A percentile compares a stretch with the other conserved stretches of the same genome.
These are phyloP conservation scores for Leptinotarsa lineolata DNA, from an alignment of 1,140 invertebrate species.

Conservation along the genomic window DNA sequence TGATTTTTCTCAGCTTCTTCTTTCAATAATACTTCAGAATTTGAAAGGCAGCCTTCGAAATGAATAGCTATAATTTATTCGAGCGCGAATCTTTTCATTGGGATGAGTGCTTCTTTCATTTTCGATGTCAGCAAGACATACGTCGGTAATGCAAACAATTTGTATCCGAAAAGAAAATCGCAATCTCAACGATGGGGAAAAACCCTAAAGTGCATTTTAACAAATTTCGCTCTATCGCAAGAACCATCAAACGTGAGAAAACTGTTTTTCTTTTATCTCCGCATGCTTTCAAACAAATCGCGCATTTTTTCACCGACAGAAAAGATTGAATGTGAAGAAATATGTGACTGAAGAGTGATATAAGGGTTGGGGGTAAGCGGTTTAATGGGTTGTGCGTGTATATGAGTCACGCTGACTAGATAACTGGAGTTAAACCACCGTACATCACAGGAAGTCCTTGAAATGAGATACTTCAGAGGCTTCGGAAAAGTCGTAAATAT, in stretches of 20 bases:
- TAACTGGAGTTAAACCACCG: neutral
- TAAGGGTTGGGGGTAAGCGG: neutral
- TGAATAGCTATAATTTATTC: constrained; percentile 22
- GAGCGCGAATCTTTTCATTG: constrained; percentile 18
- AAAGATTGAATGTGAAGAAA: neutral
- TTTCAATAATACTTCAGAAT: too few relatives aligned
- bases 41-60: neutral
- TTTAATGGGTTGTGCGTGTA: constrained; percentile 2
- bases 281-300: constrained; percentile 3
- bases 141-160: constrained; percentile 17
- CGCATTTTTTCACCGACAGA: neutral
- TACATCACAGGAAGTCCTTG: too few relatives aligned
- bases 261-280: constrained; percentile 8
- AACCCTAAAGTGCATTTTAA: constrained; percentile 24
- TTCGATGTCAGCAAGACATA: constrained; percentile 16
- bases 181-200: constrained; percentile 4
- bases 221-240: neutral
- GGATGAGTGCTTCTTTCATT: constrained; percentile 19
- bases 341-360: neutral
- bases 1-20: too few relatives aligned
- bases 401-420: constrained; percentile 1
- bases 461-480: too few relatives aligned
- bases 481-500: too few relatives aligned
- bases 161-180: constrained; percentile 13
- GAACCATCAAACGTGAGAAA: constrained; percentile 8